phyloP scores from a whole-genome alignment of 2,797 vertebrate genomes.

The Xiphophorus birchmanni region DNA sequence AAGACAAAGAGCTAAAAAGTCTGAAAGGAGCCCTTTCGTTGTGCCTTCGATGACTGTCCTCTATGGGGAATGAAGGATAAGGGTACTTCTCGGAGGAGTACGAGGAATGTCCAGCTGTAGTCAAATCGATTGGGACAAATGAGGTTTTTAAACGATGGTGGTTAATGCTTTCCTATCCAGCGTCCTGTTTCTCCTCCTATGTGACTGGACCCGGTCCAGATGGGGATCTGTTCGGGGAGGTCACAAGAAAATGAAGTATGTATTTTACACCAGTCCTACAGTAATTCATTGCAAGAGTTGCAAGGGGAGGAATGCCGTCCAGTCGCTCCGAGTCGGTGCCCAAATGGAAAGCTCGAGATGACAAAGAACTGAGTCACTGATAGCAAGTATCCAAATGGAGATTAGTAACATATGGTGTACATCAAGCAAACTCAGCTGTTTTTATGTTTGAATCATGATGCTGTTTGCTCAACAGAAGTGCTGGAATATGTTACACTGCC shows the following conservation, averaged over 20 bases:
- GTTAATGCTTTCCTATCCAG: slow-evolving; percentile 52
- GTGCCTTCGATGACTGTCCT: slow-evolving; percentile 56
- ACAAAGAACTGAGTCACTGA: slow-evolving; percentile 34
- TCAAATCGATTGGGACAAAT: slow-evolving; percentile 43
- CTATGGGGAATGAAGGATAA: slow-evolving; percentile 23
- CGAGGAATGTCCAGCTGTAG: slow-evolving; percentile 63
- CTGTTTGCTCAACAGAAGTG: neutral
- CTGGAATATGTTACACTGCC: neutral
- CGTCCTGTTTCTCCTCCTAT: slow-evolving; percentile 42
- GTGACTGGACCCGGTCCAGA: slow-evolving; percentile 47
- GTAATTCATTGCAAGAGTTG: slow-evolving; percentile 78
- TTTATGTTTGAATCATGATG: neutral
- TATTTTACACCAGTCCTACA: slow-evolving; percentile 78
- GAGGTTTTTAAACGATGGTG: slow-evolving; percentile 58
- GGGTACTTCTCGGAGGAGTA: slow-evolving; percentile 30
- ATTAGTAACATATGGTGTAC: neutral
- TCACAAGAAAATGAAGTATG: slow-evolving; percentile 65
- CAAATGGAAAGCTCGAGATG: slow-evolving; percentile 33
- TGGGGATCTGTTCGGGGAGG: slow-evolving; percentile 72
- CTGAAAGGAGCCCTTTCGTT: slow-evolving; percentile 33
- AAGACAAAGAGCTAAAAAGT: slow-evolving; percentile 23
- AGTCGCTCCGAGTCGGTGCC: slow-evolving; percentile 62
- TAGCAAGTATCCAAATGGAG: neutral
- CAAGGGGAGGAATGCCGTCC: slow-evolving; percentile 79
- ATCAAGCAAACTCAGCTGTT: neutral